These are phyloP conservation scores for Hofmannophila pseudospretella DNA, from an alignment of 2,888 invertebrate genomes.

Conservation along the genomic window DNA sequence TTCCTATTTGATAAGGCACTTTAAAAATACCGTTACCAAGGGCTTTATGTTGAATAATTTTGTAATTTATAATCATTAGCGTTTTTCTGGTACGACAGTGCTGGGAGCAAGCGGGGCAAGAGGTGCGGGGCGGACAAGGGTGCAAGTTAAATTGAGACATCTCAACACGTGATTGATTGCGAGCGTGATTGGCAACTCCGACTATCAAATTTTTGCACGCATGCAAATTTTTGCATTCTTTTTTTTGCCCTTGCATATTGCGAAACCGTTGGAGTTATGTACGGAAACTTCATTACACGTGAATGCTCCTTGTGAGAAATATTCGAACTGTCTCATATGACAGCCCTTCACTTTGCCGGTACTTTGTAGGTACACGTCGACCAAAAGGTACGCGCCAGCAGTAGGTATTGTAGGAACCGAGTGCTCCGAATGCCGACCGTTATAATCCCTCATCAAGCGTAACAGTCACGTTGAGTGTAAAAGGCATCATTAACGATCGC, in stretches of 20 bases:
- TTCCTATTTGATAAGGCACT: constrained; percentile 8
- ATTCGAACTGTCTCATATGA: constrained; percentile 57
- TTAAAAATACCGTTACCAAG: constrained; percentile 40
- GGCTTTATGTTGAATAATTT: constrained; percentile 58
- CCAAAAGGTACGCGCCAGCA: constrained; percentile 37
- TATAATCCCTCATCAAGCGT: constrained; percentile 69
- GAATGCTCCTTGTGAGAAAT: constrained; percentile 59
- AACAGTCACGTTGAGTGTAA: constrained; percentile 59
- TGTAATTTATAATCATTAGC: constrained; percentile 69
- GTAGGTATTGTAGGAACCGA: constrained; percentile 39
- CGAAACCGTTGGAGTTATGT: constrained; percentile 39
- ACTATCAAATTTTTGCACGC: constrained; percentile 44
- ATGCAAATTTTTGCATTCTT: constrained; percentile 51
- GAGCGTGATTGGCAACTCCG: constrained; percentile 59
- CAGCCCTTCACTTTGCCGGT: constrained; percentile 62
- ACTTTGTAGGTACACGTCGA: constrained; percentile 21
- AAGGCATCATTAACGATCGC: constrained; percentile 73
- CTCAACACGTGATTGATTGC: constrained; percentile 69
- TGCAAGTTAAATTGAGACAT: constrained; percentile 68
- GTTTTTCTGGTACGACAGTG: constrained; percentile 49
- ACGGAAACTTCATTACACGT: constrained; percentile 54
- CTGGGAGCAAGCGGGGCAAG: constrained; percentile 25
- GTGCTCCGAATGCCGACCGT: constrained; percentile 52
- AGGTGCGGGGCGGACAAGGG: constrained; percentile 17
- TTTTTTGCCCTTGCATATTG: constrained; percentile 40